Evolutionary conservation across 2,113 vertebrate genomes (phyloP).

Genomic region (Parus major): DNA sequence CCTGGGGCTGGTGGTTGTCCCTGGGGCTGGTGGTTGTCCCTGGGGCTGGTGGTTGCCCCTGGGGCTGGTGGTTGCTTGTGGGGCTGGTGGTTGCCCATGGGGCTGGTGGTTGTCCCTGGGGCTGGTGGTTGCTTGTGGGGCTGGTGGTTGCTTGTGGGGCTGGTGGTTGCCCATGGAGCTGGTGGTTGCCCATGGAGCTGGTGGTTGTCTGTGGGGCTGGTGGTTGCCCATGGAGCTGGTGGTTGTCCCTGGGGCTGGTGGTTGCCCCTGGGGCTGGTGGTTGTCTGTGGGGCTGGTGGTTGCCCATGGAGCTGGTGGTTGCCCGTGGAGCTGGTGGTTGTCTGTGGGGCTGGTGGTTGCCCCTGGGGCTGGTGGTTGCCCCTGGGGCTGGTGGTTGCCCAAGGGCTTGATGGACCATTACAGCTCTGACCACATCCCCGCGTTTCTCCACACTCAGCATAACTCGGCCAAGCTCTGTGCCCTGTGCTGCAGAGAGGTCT

Average conservation of each 20-base stretch:
- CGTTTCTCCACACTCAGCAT: rapidly evolving
- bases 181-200: too few species aligned
- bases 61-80: neutral
- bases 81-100: neutral
- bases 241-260: neutral
- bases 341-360: neutral
- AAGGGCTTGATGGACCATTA: rapidly evolving
- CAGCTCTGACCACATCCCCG: neutral
- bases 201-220: neutral
- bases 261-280: neutral
- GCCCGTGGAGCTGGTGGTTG: neutral
- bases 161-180: neutral
- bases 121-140: neutral
- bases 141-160: neutral
- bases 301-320: too few species aligned
- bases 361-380: neutral
- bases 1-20: neutral
- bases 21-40: neutral
- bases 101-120: too few species aligned
- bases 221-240: neutral
- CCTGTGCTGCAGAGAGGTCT: neutral
- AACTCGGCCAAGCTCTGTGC: neutral
- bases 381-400: neutral
- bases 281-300: neutral
- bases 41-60: rapidly evolving